Percentiles rank a stretch among this genome's conserved stretches.
Evolutionary conservation across 1,140 invertebrate genomes (phyloP).

Genomic region (Batillaria attramentaria): DNA sequence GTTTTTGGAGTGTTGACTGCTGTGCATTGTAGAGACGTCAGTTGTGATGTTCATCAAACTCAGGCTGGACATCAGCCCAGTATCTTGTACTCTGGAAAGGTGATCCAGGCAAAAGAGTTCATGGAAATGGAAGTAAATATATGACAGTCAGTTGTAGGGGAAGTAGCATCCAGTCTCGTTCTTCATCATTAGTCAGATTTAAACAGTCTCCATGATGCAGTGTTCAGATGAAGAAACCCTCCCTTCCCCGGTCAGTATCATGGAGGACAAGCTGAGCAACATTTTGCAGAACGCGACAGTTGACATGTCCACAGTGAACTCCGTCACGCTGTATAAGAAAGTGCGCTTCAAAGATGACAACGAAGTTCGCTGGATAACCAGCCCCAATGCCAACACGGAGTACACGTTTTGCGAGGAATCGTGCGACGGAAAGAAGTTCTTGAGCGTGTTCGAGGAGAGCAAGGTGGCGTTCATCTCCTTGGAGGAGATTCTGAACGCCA

Average conservation of each 20-base stretch:
- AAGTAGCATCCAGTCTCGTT: too few relatives aligned
- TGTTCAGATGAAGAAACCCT: conserved; percentile 1
- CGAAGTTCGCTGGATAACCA: conserved; percentile 24
- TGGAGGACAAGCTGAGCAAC: conserved; percentile 10
- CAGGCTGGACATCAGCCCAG: too few relatives aligned
- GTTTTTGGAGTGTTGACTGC: too few relatives aligned
- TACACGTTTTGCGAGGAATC: conserved; percentile 9
- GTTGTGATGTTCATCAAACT: too few relatives aligned
- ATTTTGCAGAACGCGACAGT: conserved; percentile 14
- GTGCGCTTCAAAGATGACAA: conserved; percentile 28
- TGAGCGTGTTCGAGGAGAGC: conserved; percentile 14
- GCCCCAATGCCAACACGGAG: conserved; percentile 30
- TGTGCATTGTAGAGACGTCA: too few relatives aligned
- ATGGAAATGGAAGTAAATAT: too few relatives aligned
- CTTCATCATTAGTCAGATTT: too few relatives aligned
- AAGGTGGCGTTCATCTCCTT: conserved; percentile 33
- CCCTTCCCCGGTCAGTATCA: conserved; percentile 23
- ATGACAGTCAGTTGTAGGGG: too few relatives aligned
- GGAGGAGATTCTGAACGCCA: conserved; percentile 38
- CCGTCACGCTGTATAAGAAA: background rate
- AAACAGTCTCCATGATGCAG: conserved; percentile 17
- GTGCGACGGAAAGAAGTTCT: background rate
- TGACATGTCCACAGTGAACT: conserved; percentile 16
- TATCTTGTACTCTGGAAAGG: too few relatives aligned
- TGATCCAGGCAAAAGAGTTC: too few relatives aligned